These are phyloP conservation scores for Acanthosepion pharaonis DNA, from an alignment of 2,888 invertebrate genomes.

Conservation along the genomic window DNA sequence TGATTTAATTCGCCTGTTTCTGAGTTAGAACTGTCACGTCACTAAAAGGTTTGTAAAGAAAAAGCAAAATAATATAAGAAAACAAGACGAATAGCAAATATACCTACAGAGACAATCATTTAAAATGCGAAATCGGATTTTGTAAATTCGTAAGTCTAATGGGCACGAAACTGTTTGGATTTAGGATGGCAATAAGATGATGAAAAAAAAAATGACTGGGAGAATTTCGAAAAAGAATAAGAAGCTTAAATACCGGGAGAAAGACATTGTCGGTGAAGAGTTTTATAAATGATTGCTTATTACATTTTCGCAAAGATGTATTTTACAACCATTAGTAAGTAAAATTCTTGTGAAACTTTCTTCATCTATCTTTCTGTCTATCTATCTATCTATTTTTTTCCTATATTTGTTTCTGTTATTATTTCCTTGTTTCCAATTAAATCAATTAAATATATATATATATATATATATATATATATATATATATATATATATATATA, in stretches of 20 bases:
- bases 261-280: not conserved
- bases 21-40: conserved; percentile 33
- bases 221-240: not conserved
- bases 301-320: not conserved
- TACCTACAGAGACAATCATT: not conserved
- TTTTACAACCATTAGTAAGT: not conserved
- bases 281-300: conserved; percentile 1
- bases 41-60: not conserved
- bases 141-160: conserved; percentile 22
- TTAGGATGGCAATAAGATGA: not conserved
- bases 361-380: no score
- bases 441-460: no score
- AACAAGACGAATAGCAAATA: not conserved
- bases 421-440: no score
- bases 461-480: no score
- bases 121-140: conserved; percentile 22
- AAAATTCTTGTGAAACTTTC: not conserved
- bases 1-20: not conserved
- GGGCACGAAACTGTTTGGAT: conserved; percentile 22
- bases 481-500: no score
- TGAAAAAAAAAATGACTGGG: not conserved
- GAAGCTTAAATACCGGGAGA: not conserved
- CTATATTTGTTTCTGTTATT: no score
- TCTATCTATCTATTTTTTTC: no score
- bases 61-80: not conserved